Evolutionary conservation across 2,888 invertebrate species (phyloP).

Genomic region (Meteorus cinctellus): DNA sequence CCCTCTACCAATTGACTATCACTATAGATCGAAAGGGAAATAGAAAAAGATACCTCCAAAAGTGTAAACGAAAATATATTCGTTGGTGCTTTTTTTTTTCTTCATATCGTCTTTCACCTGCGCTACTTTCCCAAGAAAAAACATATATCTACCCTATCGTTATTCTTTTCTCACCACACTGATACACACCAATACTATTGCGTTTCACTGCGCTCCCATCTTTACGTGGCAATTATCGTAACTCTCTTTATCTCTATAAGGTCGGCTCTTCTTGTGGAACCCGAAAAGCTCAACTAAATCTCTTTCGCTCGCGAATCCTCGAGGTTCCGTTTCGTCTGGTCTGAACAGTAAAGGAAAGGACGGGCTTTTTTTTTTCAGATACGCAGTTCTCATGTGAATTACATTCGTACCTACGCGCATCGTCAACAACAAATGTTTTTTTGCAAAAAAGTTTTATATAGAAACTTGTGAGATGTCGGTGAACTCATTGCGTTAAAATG

Average conservation of each 20-base stretch:
- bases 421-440: conserved; percentile 46
- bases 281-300: conserved; percentile 47
- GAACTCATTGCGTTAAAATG: neutral
- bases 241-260: conserved; percentile 62
- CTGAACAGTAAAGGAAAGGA: conserved; percentile 23
- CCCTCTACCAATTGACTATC: neutral
- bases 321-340: conserved; percentile 13
- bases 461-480: neutral
- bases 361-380: conserved; percentile 33
- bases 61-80: neutral
- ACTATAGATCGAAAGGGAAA: neutral
- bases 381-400: conserved; percentile 47
- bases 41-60: neutral
- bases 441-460: conserved; percentile 25
- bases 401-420: conserved; percentile 51
- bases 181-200: conserved; percentile 2
- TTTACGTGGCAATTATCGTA: conserved; percentile 63
- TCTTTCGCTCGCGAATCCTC: conserved; percentile 31
- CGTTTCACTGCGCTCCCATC: conserved; percentile 36
- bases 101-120: conserved; percentile 38
- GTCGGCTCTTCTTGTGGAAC: conserved; percentile 22
- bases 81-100: conserved; percentile 15
- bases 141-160: conserved; percentile 25
- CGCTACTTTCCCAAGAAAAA: conserved; percentile 3
- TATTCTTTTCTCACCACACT: conserved; percentile 14